A percentile compares a stretch with the other conserved stretches of the same genome.
Evolutionary conservation across 2,113 vertebrate species (phyloP).

Genomic region (Oceanites oceanicus): DNA sequence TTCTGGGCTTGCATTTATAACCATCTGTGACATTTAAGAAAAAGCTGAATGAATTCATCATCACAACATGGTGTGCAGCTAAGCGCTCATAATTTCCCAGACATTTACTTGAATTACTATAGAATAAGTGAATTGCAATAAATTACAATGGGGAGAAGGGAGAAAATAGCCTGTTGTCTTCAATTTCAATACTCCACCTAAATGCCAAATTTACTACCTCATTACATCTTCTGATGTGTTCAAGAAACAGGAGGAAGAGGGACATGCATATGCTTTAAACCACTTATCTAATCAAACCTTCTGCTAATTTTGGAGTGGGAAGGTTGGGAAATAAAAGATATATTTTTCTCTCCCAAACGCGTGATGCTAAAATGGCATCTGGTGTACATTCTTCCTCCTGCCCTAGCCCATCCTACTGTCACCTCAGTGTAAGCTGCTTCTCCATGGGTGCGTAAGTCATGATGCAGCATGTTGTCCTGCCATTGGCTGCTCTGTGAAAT

Average conservation of each 20-base stretch:
- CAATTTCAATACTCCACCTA: not conserved
- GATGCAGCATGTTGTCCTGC: not conserved
- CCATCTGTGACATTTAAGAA: conserved; percentile 5
- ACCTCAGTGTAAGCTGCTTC: not conserved
- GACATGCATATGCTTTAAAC: not conserved
- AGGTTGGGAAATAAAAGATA: not conserved
- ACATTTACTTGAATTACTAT: not conserved
- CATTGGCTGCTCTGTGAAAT: not conserved
- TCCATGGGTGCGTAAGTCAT: not conserved
- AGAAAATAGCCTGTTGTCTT: not conserved
- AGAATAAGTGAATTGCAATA: conserved; percentile 2
- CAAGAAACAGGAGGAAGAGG: not conserved
- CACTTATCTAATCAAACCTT: not conserved
- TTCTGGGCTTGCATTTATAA: not conserved
- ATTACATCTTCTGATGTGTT: not conserved
- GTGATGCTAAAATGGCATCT: not conserved
- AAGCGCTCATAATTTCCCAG: not conserved
- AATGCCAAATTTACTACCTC: not conserved
- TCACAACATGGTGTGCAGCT: not conserved
- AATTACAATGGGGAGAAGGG: not conserved
- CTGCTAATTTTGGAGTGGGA: not conserved
- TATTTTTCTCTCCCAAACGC: not conserved
- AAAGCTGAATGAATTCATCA: not conserved
- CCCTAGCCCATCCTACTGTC: not conserved
- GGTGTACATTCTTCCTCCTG: not conserved